phyloP scores from a whole-genome alignment of 2,888 invertebrate species.

The Agrotis ipsilon region DNA sequence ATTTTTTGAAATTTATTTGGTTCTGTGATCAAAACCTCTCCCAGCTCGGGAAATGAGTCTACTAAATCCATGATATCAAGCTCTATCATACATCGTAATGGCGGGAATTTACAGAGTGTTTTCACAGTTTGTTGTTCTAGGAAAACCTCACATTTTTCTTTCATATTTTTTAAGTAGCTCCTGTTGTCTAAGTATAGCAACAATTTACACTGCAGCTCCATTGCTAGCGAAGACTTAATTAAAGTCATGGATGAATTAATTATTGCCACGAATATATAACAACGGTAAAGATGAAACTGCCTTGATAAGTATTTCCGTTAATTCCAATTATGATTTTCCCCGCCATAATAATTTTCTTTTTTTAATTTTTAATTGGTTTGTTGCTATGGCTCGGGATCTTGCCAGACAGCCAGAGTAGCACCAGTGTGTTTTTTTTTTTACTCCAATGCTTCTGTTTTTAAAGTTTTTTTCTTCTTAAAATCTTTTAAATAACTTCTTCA shows the following conservation, averaged over 20 bases:
- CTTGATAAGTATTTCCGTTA: constrained; percentile 13
- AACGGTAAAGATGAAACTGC: constrained; percentile 25
- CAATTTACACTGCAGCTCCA: constrained; percentile 78
- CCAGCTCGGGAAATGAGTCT: constrained; percentile 76
- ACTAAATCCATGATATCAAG: constrained; percentile 83
- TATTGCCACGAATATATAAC: constrained; percentile 31
- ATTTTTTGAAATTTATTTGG: constrained; percentile 78
- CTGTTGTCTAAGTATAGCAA: constrained; percentile 84
- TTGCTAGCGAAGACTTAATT: constrained; percentile 54
- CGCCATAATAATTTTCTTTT: constrained; percentile 36
- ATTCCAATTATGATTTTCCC: constrained; percentile 31
- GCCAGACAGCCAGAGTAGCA: constrained; percentile 19
- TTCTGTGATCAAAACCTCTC: constrained; percentile 77
- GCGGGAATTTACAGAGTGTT: constrained; percentile 78
- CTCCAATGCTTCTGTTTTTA: not conserved
- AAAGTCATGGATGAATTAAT: constrained; percentile 17
- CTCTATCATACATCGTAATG: constrained; percentile 78
- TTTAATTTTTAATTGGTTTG: constrained; percentile 38
- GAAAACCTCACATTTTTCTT: constrained; percentile 74
- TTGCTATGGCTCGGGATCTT: constrained; percentile 7
- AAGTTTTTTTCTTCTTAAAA: too few species aligned
- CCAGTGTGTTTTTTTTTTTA: not conserved
- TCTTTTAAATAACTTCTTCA: not conserved
- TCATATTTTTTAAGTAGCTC: constrained; percentile 76
- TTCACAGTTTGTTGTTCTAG: constrained; percentile 74